Percentiles rank a stretch among this genome's conserved stretches.
These are phyloP conservation scores for Ardeotis arabs DNA, from an alignment of 2,113 vertebrate genomes.

Conservation along the genomic window DNA sequence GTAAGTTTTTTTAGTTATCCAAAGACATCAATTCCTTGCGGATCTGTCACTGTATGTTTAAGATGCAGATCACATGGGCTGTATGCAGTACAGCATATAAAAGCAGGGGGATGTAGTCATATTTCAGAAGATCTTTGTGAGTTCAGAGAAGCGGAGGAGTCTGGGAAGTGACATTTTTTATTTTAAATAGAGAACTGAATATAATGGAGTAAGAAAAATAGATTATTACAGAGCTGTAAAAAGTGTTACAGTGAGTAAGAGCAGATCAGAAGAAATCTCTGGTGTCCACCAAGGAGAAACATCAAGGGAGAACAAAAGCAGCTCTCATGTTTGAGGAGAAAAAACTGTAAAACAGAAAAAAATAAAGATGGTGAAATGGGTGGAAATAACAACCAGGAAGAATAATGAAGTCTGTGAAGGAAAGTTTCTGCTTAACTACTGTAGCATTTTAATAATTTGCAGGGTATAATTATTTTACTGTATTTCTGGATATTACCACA, in stretches of 20 bases:
- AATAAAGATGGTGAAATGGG: background rate
- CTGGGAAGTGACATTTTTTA: background rate
- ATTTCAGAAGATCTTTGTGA: background rate
- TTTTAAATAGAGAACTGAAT: background rate
- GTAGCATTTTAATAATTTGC: background rate
- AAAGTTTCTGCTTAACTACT: background rate
- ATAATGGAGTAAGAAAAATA: background rate
- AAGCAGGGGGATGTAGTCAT: background rate
- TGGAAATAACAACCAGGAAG: background rate
- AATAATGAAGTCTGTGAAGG: background rate
- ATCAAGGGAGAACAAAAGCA: background rate
- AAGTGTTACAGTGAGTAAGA: background rate
- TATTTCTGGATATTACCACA: background rate
- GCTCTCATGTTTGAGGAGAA: background rate
- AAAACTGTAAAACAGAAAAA: background rate
- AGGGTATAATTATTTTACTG: slow-evolving; percentile 18
- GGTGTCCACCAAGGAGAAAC: background rate
- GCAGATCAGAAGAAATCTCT: background rate
- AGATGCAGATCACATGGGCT: background rate
- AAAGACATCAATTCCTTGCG: background rate
- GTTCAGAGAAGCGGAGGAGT: background rate
- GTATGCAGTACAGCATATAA: background rate
- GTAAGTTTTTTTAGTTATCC: background rate
- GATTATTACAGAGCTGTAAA: background rate
- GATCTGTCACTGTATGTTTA: background rate